Percentiles rank a stretch among this genome's conserved stretches.
These are phyloP conservation scores for Acanthococcus lagerstroemiae DNA, from an alignment of 2,888 invertebrate genomes.

Conservation along the genomic window DNA sequence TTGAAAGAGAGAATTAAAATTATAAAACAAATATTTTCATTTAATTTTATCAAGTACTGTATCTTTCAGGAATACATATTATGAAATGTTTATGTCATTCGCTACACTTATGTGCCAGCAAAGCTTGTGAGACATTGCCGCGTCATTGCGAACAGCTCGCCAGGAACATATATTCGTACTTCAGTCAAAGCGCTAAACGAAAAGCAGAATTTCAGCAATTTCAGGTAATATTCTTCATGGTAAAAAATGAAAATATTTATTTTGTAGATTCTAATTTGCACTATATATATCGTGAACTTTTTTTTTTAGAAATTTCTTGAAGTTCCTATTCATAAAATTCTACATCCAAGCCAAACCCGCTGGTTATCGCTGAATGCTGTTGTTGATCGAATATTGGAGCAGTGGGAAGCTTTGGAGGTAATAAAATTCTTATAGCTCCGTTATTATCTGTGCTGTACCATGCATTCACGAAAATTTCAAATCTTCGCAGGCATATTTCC, in stretches of 20 bases:
- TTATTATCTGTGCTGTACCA: too few species aligned
- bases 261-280: neutral
- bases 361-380: slow-evolving; percentile 35
- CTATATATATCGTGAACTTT: neutral
- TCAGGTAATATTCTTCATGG: slow-evolving; percentile 31
- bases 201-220: slow-evolving; percentile 35
- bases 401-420: slow-evolving; percentile 33
- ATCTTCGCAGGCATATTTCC: neutral
- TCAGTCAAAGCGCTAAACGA: slow-evolving; percentile 36
- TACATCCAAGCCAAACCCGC: slow-evolving; percentile 38
- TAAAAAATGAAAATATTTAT: neutral
- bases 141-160: slow-evolving; percentile 39
- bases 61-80: neutral
- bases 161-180: slow-evolving; percentile 38
- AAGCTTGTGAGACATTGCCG: slow-evolving; percentile 35
- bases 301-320: slow-evolving; percentile 32
- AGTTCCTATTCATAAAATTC: slow-evolving; percentile 35
- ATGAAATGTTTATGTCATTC: slow-evolving; percentile 16
- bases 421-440: too few species aligned
- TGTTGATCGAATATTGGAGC: slow-evolving; percentile 27
- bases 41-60: neutral
- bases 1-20: neutral
- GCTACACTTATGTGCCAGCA: slow-evolving; percentile 18
- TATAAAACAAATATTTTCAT: neutral
- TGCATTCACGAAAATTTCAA: neutral